Evolutionary conservation across 1,140 invertebrate species (phyloP).

Genomic region (Copidosoma floridanum): DNA sequence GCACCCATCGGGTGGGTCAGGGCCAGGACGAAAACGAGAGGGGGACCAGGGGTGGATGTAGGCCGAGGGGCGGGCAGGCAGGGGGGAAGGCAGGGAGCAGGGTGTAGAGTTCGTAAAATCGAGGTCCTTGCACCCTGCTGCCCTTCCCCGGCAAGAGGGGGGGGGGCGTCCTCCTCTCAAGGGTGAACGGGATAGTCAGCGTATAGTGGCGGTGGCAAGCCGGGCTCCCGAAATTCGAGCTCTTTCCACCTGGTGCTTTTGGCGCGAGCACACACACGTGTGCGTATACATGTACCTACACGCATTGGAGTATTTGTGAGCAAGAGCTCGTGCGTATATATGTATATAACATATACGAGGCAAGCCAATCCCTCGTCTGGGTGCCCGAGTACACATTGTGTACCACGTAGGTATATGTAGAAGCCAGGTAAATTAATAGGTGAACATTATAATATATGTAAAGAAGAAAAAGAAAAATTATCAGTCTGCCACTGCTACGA

Average conservation of each 20-base stretch:
- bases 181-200: too few species aligned
- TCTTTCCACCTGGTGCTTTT: neutral
- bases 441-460: too few species aligned
- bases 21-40: slow-evolving; percentile 37
- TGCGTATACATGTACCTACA: neutral
- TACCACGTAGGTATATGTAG: neutral
- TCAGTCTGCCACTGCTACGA: too few species aligned
- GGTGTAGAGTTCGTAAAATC: slow-evolving; percentile 44
- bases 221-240: slow-evolving; percentile 23
- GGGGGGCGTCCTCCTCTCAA: too few species aligned
- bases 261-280: neutral
- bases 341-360: too few species aligned
- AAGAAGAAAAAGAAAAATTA: too few species aligned
- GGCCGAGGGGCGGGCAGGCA: slow-evolving; percentile 8
- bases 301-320: too few species aligned
- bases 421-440: slow-evolving; percentile 11
- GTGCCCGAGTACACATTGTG: too few species aligned
- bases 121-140: slow-evolving; percentile 40
- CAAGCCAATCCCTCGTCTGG: too few species aligned
- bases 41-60: neutral
- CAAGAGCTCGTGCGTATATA: too few species aligned
- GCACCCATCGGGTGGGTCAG: slow-evolving; percentile 54
- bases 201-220: too few species aligned
- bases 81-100: slow-evolving; percentile 2
- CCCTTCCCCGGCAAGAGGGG: neutral